Percentiles rank a stretch among this genome's conserved stretches.
Evolutionary conservation across 1,140 invertebrate species (phyloP).

Genomic region (Dolichoris vasculosae): DNA sequence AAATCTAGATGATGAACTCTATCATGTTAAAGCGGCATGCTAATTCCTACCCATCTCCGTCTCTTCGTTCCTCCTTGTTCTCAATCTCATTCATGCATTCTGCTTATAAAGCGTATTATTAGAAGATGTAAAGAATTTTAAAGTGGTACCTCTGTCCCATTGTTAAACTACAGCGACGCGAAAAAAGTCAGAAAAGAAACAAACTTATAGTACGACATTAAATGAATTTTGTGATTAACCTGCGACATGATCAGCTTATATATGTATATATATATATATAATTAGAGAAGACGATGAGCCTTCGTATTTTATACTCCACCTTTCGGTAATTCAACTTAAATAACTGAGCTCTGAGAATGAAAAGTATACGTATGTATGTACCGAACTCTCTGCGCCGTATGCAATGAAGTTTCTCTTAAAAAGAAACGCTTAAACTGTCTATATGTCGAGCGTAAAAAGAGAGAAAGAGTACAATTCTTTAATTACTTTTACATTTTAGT

Average conservation of each 20-base stretch:
- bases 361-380: neutral
- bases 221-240: slow-evolving; percentile 45
- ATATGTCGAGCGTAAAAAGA: neutral
- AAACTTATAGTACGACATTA: neutral
- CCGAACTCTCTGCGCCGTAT: neutral
- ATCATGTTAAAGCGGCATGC: slow-evolving; percentile 44
- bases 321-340: slow-evolving; percentile 45
- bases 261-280: too few relatives aligned
- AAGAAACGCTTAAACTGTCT: slow-evolving; percentile 20
- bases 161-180: slow-evolving; percentile 7
- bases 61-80: neutral
- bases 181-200: neutral
- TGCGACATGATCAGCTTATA: neutral
- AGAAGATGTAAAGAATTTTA: slow-evolving; percentile 39
- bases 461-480: slow-evolving; percentile 17
- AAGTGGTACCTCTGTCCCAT: slow-evolving; percentile 18
- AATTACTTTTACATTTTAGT: slow-evolving; percentile 40
- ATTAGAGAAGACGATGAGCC: neutral
- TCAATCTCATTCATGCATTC: neutral
- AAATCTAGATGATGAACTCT: slow-evolving; percentile 48
- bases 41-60: slow-evolving; percentile 11
- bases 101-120: slow-evolving; percentile 31
- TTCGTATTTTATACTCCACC: slow-evolving; percentile 17
- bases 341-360: slow-evolving; percentile 15
- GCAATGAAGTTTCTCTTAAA: slow-evolving; percentile 27